Percentiles rank a stretch among this genome's conserved stretches.
These are phyloP conservation scores for Geococcyx californianus DNA, from an alignment of 2,113 vertebrate genomes.

Conservation along the genomic window DNA sequence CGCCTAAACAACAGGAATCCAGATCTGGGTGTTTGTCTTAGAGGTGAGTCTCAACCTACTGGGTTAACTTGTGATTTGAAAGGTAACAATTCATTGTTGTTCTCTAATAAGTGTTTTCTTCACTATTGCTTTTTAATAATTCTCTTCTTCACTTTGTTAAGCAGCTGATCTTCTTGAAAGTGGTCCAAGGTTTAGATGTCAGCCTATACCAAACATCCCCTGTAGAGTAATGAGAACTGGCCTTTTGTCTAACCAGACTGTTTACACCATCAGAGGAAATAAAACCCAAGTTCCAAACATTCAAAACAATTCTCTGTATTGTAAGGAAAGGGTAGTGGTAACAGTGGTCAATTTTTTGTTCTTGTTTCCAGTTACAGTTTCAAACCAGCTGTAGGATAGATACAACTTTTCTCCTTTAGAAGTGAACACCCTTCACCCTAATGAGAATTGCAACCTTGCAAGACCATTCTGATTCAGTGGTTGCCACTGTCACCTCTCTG, in stretches of 20 bases:
- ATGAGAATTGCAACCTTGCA: constrained; percentile 13
- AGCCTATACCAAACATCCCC: neutral
- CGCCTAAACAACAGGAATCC: neutral
- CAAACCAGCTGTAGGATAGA: neutral
- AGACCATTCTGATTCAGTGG: constrained; percentile 19
- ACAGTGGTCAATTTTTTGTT: neutral
- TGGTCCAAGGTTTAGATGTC: neutral
- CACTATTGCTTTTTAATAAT: neutral
- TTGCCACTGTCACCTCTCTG: neutral
- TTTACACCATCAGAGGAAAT: neutral
- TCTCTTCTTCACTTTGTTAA: neutral
- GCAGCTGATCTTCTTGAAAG: neutral
- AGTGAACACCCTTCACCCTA: neutral
- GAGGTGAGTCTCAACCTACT: neutral
- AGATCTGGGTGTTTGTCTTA: neutral
- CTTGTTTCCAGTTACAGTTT: neutral
- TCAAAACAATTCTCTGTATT: neutral
- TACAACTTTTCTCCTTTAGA: neutral
- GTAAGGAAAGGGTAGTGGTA: neutral
- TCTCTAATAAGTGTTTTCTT: neutral
- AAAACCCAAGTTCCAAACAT: neutral
- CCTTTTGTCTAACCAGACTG: neutral
- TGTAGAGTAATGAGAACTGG: neutral
- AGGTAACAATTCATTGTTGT: neutral
- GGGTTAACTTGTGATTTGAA: neutral